Conservation (phyloP, 2,113 vertebrate species). For the Callospermophilus lateralis region DNA sequence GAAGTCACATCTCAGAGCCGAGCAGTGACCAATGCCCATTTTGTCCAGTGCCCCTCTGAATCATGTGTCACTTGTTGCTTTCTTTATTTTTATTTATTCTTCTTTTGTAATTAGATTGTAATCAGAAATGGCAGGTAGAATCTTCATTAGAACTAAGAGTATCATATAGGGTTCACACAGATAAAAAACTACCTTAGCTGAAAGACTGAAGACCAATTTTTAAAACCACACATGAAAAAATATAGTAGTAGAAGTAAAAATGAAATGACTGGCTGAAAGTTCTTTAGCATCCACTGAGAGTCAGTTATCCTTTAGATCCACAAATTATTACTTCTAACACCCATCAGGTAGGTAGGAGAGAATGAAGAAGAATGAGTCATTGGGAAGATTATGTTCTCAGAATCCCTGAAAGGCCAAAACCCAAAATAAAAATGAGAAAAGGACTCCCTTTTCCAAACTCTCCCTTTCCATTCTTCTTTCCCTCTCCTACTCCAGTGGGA, state of each 20-base stretch:
- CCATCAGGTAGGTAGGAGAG: not conserved
- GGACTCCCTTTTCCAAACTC: too few species aligned
- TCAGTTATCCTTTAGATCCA: not conserved
- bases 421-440: not conserved
- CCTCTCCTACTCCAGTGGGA: not conserved
- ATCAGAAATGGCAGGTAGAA: not conserved
- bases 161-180: not conserved
- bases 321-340: not conserved
- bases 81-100: not conserved
- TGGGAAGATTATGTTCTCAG: not conserved
- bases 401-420: not conserved
- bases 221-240: not conserved
- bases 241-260: not conserved
- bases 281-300: not conserved
- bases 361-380: not conserved
- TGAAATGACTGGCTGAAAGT: not conserved
- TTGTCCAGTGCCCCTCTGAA: fast-evolving
- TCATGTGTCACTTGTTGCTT: not conserved
- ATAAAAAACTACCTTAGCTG: not conserved
- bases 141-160: not conserved
- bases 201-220: not conserved
- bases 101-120: not conserved
- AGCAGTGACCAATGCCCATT: not conserved
- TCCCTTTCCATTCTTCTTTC: not conserved
- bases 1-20: too few species aligned